Evolutionary conservation across 1,140 invertebrate genomes (phyloP).

Genomic region (Oncopodura yosiiana): DNA sequence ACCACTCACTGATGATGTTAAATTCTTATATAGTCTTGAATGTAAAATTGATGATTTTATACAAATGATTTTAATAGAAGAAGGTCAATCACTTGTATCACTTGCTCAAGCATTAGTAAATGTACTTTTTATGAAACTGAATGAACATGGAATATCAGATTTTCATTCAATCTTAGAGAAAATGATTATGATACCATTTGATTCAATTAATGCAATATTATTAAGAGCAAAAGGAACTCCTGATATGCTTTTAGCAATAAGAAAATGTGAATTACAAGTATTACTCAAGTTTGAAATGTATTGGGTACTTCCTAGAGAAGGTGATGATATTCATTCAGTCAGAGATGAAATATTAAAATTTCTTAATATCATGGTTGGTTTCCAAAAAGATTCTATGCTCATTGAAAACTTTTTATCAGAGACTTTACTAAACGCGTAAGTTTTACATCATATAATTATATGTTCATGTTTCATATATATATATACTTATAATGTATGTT

Average conservation of each 20-base stretch:
- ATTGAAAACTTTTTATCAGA: constrained; percentile 11
- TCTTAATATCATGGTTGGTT: constrained; percentile 15
- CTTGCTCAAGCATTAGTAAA: constrained; percentile 11
- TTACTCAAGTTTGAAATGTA: constrained; percentile 14
- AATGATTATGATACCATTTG: background rate
- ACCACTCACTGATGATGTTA: background rate
- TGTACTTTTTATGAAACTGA: background rate
- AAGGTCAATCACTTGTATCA: background rate
- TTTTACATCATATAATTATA: background rate
- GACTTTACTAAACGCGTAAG: constrained; percentile 13
- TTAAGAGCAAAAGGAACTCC: constrained; percentile 1
- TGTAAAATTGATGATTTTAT: too few relatives aligned
- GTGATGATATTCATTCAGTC: background rate
- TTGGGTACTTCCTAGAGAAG: constrained; percentile 6
- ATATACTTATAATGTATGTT: background rate
- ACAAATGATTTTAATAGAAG: constrained; percentile 3
- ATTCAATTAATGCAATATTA: constrained; percentile 4
- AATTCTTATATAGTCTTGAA: too few relatives aligned
- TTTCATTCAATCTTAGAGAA: constrained; percentile 3
- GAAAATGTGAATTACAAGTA: constrained; percentile 19
- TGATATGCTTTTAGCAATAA: background rate
- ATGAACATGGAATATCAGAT: background rate
- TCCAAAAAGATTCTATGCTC: constrained; percentile 8
- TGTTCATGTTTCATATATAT: background rate
- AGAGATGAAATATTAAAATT: constrained; percentile 14